Conservation (phyloP, 2,113 vertebrate species). For the Tauraco erythrolophus region DNA sequence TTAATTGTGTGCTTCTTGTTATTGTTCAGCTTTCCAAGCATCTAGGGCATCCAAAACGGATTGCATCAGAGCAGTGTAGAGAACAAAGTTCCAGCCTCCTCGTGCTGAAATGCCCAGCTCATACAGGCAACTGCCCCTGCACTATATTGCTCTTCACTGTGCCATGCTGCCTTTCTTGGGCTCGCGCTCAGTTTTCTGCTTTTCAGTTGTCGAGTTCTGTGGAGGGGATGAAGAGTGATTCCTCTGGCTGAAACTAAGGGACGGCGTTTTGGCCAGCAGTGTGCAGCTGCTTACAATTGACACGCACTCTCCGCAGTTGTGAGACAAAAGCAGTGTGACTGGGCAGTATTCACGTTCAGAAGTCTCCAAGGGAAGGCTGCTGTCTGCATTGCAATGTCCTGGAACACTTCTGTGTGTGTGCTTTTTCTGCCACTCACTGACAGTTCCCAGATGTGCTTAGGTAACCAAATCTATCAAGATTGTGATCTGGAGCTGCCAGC, state of each 20-base stretch:
- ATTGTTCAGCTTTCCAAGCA: neutral
- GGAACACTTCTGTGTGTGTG: neutral
- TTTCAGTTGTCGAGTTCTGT: neutral
- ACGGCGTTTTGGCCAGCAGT: neutral
- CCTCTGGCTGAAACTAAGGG: neutral
- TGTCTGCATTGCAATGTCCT: neutral
- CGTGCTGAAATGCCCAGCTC: neutral
- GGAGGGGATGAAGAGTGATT: neutral
- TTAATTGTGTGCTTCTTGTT: neutral
- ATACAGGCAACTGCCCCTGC: neutral
- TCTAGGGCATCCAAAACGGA: neutral
- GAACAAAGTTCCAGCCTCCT: neutral
- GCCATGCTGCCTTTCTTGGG: accelerated
- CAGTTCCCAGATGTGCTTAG: neutral
- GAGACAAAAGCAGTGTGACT: neutral
- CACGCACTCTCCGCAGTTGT: neutral
- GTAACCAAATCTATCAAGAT: neutral
- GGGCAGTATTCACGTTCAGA: neutral
- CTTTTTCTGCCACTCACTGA: neutral
- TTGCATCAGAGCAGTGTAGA: neutral
- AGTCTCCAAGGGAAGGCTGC: neutral
- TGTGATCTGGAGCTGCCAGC: neutral
- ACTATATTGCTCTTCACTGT: neutral
- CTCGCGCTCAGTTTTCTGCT: neutral
- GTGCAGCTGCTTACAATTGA: neutral